Evolutionary conservation across 2,888 invertebrate species (phyloP), one percentile per base, ranked within the genome.

Genomic region (Pedicia rivosa): DNA sequence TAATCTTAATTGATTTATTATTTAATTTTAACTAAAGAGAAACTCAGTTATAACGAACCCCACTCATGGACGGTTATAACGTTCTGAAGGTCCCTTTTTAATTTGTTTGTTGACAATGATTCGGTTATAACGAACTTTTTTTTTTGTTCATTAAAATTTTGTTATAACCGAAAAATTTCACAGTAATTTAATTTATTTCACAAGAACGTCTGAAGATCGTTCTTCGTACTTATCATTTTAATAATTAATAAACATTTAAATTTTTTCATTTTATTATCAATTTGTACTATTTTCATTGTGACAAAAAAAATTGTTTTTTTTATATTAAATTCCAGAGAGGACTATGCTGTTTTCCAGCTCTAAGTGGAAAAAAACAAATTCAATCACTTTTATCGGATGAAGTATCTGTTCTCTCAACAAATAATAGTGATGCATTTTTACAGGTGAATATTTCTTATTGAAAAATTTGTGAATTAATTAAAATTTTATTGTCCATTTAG

Each of bases 281-380:
- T 28, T 4, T 14, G 15, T 28, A 14, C 5, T 6, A 30, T 17
- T 7, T n/a, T 10, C 2, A n/a, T 17, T 17, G 13, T n/a, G 24
- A 6, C 12, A 3, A 10, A 15, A 15, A 29, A 29, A 29, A 30
- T 16, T 2, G 15, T 29, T 3, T 6, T 17, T 10, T 17, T n/a
- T n/a, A 24, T 10, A 24, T 3, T 24, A 45, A 39, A 20, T 38
- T 43, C n/a, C 45, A 47, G 40, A 30, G 45, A 32, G 47, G 47
- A 29, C 41, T 47, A 31, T 48, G 48, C 39, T 48, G 48, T 36
- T 47, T 48, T 42, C 48, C 48, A 16, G 43, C 47, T 35, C 43
- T 48, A 38, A 43, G 40, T 9, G 25, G 25, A 2, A 48, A 48
- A 32, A 48, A 48, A 38, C 41, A 44, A 12, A 46, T 44, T 41